These are phyloP conservation scores for Crotalus adamanteus DNA, from an alignment of 2,797 vertebrate genomes.

Conservation along the genomic window DNA sequence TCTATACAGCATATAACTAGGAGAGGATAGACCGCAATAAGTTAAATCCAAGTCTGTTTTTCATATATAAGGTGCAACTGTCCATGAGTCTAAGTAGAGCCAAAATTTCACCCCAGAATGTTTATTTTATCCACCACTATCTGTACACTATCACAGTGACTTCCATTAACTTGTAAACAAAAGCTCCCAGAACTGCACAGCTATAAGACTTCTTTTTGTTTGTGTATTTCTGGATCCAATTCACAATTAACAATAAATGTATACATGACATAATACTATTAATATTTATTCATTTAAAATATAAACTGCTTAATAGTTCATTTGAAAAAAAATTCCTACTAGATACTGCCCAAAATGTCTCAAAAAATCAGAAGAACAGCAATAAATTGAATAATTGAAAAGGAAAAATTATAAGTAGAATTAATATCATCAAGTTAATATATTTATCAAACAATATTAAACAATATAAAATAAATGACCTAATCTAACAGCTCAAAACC, in stretches of 20 bases:
- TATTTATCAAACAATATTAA: neutral
- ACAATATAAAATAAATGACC: neutral
- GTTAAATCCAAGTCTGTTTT: neutral
- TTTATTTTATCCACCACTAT: neutral
- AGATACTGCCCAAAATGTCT: neutral
- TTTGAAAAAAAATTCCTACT: neutral
- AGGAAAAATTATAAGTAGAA: neutral
- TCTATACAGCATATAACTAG: neutral
- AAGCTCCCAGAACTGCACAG: neutral
- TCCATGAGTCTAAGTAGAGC: neutral
- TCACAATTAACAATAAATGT: neutral
- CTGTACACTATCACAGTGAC: neutral
- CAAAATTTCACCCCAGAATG: neutral
- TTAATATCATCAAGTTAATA: neutral
- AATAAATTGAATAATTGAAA: neutral
- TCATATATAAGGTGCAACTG: neutral
- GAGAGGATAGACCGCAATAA: neutral
- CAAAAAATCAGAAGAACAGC: neutral
- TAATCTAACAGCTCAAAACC: neutral
- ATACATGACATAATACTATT: neutral
- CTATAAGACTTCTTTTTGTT: neutral
- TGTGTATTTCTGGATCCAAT: neutral
- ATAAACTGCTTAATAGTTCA: neutral
- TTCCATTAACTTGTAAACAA: neutral
- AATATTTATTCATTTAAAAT: neutral